Base-by-base conservation (phyloP, 2,888 invertebrate species). In the Yponomeuta plumbellus region DNA sequence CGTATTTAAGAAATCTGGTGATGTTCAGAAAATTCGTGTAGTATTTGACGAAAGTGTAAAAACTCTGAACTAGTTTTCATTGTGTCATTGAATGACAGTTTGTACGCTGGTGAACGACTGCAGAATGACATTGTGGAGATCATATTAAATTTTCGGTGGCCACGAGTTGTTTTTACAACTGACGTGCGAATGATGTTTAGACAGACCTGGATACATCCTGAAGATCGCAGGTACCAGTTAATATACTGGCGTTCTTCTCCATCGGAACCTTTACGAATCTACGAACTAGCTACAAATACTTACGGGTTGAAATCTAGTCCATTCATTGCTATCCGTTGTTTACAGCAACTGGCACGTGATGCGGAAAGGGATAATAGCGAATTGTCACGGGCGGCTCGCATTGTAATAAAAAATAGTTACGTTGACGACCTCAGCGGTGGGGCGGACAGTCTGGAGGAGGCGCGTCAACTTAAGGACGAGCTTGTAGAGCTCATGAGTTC, bases 101-200 rank as follows among this genome's bases (percentile, higher is more conserved):
- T 56, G 11, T 20, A 56, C 20, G 17, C 56, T 6, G 56, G 56
- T 3, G n/a, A 44, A 17, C 17, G 44, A n/a, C 21, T 66, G 1
- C 66, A 66, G 21, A 13, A 13, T 13, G 57, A 66, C 39, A 62
- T 66, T 17, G 11, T 21, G 21, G 63, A 56, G 21, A 13, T 66
- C 13, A 13, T 62, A n/a, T 13, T 17, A 1, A 62, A 61, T 4
- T 62, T 52, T 13, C 52, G 62, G 26, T 11, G 21, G 4, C 62
- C 62, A 13, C 52, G 22, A 34, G 23, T 56, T 13, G 62, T 62
- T 13, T 57, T 62, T n/a, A 52, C 52, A n/a, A 26, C 62, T 2
- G 66, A 66, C 34, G 57, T 66, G 17, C 17, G 23, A 26, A 26
- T 34, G 56, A 66, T 66, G 66, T 66, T 56, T 57, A 52, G 62